phyloP scores from a whole-genome alignment of 2,797 vertebrate genomes.

The Discoglossus pictus region DNA sequence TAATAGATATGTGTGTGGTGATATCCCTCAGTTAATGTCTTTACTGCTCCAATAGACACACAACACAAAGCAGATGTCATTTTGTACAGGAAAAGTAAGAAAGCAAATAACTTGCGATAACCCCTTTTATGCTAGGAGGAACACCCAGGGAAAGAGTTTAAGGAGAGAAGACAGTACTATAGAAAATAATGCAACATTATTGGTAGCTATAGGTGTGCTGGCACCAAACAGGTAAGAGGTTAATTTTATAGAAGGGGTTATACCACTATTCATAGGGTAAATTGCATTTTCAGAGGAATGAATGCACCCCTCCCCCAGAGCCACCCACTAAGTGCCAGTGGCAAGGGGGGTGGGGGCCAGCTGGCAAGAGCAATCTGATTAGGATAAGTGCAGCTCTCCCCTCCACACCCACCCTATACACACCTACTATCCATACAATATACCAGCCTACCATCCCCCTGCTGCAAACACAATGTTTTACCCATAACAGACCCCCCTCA shows the following conservation, averaged over 20 bases:
- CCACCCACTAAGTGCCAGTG: conserved; percentile 32
- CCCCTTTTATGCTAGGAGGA: background rate
- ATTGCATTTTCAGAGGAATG: background rate
- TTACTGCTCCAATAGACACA: conserved; percentile 10
- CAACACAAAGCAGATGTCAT: conserved; percentile 1
- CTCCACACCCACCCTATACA: conserved; percentile 19
- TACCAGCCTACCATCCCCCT: conserved; percentile 22
- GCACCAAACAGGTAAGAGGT: too few species aligned
- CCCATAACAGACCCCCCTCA: conserved; percentile 1
- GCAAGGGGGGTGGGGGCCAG: conserved; percentile 7
- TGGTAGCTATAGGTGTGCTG: too few species aligned
- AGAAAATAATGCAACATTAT: too few species aligned
- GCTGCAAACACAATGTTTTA: conserved; percentile 4
- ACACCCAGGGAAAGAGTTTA: too few species aligned
- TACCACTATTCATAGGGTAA: background rate
- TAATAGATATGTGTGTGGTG: conserved; percentile 12
- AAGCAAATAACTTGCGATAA: background rate
- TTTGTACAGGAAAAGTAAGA: background rate
- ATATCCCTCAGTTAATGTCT: conserved; percentile 11
- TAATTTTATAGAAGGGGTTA: background rate
- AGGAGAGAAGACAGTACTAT: too few species aligned
- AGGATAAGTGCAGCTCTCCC: conserved; percentile 40
- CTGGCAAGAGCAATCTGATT: conserved; percentile 34
- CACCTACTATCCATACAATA: conserved; percentile 38
- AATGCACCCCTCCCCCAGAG: background rate